These are phyloP conservation scores for Leptopilina boulardi DNA, from an alignment of 1,140 invertebrate species.

Conservation along the genomic window DNA sequence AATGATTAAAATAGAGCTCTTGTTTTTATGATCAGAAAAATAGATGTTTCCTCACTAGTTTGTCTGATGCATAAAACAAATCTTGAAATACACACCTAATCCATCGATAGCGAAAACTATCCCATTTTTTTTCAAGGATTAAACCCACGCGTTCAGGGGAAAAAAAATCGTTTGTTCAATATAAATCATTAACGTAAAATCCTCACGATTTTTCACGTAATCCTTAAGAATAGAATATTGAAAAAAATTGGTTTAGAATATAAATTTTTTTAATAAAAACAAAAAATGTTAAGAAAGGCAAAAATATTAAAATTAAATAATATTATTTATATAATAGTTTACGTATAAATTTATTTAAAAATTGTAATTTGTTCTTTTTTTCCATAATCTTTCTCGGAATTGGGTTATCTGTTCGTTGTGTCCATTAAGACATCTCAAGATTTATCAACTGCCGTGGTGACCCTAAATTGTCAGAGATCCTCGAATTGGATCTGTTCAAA, in stretches of 20 bases:
- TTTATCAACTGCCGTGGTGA: slow-evolving; percentile 62
- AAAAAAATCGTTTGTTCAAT: neutral
- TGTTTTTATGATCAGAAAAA: neutral
- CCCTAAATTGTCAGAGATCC: slow-evolving; percentile 43
- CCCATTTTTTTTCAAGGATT: slow-evolving; percentile 6
- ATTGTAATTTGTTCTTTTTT: neutral
- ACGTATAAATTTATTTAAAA: neutral
- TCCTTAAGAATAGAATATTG: neutral
- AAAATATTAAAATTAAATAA: no score
- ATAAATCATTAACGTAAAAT: neutral
- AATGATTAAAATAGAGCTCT: slow-evolving; percentile 20
- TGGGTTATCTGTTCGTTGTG: slow-evolving; percentile 68
- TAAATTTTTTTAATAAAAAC: no score
- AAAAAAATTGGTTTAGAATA: no score
- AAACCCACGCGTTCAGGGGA: neutral
- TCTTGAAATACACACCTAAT: neutral
- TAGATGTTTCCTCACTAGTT: neutral
- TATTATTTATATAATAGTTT: no score
- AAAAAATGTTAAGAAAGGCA: no score
- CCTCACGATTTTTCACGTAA: neutral
- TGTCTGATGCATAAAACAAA: neutral
- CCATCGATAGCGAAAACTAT: neutral
- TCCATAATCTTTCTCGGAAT: slow-evolving; percentile 51
- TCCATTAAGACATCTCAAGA: slow-evolving; percentile 59
- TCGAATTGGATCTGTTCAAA: neutral